Base-by-base conservation (phyloP, 2,797 vertebrate species). In the Protosalanx chinensis region DNA sequence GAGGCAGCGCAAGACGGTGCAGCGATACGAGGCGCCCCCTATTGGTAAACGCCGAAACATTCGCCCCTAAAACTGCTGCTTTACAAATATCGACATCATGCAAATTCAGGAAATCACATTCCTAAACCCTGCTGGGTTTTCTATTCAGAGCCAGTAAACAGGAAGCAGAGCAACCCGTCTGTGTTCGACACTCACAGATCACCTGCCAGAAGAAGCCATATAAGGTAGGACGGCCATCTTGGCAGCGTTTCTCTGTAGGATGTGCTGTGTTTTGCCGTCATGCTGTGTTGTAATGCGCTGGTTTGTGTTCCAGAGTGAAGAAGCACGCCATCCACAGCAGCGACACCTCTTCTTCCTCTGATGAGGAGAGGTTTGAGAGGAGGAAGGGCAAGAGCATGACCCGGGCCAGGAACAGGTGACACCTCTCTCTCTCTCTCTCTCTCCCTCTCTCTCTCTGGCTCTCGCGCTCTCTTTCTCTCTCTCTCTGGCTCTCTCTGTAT, bases 261-360 rank as follows among this genome's bases (percentile, higher is more conserved):
- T 8, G 4, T 27, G 15, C 51, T 56, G 51, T 18, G 51, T 4
- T 1, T 56, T n/a, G 51, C 5, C 5, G 16, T n/a, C 15, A n/a
- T 1, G 6, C 51, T 4, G 51, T n/a, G 51, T 46, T 56, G 51
- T 18, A 5, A 5, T 56, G 51, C 15, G 16, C 1, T 56, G 2
- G 51, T 16, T 16, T 6, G 18, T 66, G 6, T 12, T 72, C 65
- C 62, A 99, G 98, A 91, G 94, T 98, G 88, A 99, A 99, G 93
- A 99, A 98, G 86, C 97, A 99, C 51, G 98, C 98, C 78, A 98
- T 99, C 87, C 97, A 99, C 87, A 99, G 97, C 90, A 99, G 98
- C n/a, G 98, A 99, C 85, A 98, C 97, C 66, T 98, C 96, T 57
- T 95, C 94, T 0, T 99, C 98, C 57, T 98, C 97, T 76, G 98